A percentile compares a stretch with the other conserved stretches of the same genome.
phyloP scores from a whole-genome alignment of 2,888 invertebrate species.

The Drosophila tripunctata region DNA sequence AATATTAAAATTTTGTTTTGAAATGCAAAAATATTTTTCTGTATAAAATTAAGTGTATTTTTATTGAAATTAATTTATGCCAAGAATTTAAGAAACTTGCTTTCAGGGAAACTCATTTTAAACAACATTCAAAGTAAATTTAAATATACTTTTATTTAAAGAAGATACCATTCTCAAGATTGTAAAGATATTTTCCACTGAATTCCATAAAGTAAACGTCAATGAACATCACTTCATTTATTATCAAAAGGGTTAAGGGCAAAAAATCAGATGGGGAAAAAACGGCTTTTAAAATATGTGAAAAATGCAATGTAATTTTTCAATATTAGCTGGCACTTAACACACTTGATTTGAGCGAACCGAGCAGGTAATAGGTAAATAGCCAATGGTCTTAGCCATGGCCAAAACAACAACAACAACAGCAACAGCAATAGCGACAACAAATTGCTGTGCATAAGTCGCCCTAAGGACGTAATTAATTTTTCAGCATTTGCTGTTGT shows the following conservation, averaged over 20 bases:
- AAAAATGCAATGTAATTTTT: slow-evolving; percentile 66
- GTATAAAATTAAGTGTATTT: no score
- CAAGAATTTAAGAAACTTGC: no score
- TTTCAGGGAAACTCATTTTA: no score
- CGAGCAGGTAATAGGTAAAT: slow-evolving; percentile 34
- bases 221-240: neutral
- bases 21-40: no score
- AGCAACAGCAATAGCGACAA: no score
- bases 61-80: no score
- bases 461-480: slow-evolving; percentile 83
- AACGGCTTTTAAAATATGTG: slow-evolving; percentile 35
- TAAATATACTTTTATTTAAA: no score
- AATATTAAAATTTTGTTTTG: no score
- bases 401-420: slow-evolving; percentile 26
- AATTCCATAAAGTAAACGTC: neutral
- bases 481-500: slow-evolving; percentile 79
- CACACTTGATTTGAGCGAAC: slow-evolving; percentile 73
- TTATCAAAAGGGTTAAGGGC: slow-evolving; percentile 16
- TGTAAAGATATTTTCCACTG: neutral
- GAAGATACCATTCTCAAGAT: no score
- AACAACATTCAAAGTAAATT: no score
- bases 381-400: slow-evolving; percentile 45
- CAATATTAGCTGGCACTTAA: slow-evolving; percentile 72
- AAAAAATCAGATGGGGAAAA: neutral
- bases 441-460: slow-evolving; percentile 59